Conservation (phyloP, 2,888 invertebrate genomes). For the Himalopsyche japonica region DNA sequence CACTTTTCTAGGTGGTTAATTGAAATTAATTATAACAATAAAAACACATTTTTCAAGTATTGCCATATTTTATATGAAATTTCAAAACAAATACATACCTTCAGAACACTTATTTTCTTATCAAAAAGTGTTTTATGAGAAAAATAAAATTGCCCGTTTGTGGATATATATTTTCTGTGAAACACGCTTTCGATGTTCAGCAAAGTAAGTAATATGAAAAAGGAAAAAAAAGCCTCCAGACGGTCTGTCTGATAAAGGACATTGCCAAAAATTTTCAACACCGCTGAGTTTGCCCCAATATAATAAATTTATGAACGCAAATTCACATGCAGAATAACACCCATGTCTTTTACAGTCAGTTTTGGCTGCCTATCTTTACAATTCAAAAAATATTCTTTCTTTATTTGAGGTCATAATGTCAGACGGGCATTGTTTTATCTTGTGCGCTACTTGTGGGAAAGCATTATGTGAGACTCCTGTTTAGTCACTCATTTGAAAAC, state of each 20-base stretch:
- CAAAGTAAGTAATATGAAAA: not conserved
- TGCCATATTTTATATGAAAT: no score
- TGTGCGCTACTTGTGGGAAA: not conserved
- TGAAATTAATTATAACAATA: no score
- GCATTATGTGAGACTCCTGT: not conserved
- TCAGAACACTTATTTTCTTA: not conserved
- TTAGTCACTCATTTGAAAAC: not conserved
- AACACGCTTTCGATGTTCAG: not conserved
- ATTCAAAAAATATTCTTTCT: not conserved
- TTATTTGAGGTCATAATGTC: not conserved
- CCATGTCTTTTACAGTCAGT: not conserved
- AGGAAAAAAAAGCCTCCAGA: not conserved
- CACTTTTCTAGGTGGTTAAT: no score
- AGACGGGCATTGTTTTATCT: not conserved
- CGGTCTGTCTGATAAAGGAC: not conserved
- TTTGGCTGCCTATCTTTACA: not conserved
- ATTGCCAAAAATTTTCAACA: not conserved
- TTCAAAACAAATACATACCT: not conserved
- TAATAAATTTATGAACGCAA: not conserved
- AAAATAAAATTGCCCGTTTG: not conserved
- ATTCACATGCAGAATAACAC: not conserved
- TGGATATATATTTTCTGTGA: not conserved
- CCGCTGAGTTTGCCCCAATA: not conserved
- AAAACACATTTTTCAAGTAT: no score
- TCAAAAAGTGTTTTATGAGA: not conserved